Evolutionary conservation across 2,888 invertebrate species (phyloP).

Genomic region (Ectropis crepuscularia): DNA sequence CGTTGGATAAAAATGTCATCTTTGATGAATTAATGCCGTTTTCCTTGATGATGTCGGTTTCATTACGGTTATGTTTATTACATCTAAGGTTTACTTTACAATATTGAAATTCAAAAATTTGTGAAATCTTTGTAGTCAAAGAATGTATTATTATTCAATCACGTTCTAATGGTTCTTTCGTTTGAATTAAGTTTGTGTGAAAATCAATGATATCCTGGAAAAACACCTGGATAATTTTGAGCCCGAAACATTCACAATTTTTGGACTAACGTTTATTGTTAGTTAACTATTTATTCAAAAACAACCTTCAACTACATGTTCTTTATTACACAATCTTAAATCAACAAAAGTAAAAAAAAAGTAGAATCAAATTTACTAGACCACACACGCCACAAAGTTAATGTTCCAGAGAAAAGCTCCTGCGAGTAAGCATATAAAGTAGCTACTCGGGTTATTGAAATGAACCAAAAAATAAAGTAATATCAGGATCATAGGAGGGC

Average conservation of each 20-base stretch:
- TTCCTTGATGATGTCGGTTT: slow-evolving; percentile 41
- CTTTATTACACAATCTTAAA: not conserved
- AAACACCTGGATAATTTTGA: too few relatives aligned
- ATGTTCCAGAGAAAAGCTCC: slow-evolving; percentile 43
- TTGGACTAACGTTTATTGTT: too few relatives aligned
- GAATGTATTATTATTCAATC: too few relatives aligned
- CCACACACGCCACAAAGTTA: slow-evolving; percentile 52
- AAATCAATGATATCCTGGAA: too few relatives aligned
- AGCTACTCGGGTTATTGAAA: slow-evolving; percentile 66
- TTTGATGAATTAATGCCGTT: slow-evolving; percentile 51
- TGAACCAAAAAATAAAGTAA: slow-evolving; percentile 71
- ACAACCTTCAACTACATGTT: not conserved
- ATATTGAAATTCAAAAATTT: slow-evolving; percentile 29
- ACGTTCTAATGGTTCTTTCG: too few relatives aligned
- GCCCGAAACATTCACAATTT: too few relatives aligned
- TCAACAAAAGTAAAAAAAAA: slow-evolving; percentile 6
- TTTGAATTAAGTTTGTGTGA: too few relatives aligned
- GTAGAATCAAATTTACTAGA: slow-evolving; percentile 42
- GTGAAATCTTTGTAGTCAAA: not conserved
- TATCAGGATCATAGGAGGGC: slow-evolving; percentile 67
- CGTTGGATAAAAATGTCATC: slow-evolving; percentile 52
- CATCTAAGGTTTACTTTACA: too few relatives aligned
- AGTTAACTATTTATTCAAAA: too few relatives aligned
- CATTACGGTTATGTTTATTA: slow-evolving; percentile 37
- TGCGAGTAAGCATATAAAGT: slow-evolving; percentile 48